Evolutionary conservation across 2,888 invertebrate genomes (phyloP).

Genomic region (Aproaerema taeniolella): DNA sequence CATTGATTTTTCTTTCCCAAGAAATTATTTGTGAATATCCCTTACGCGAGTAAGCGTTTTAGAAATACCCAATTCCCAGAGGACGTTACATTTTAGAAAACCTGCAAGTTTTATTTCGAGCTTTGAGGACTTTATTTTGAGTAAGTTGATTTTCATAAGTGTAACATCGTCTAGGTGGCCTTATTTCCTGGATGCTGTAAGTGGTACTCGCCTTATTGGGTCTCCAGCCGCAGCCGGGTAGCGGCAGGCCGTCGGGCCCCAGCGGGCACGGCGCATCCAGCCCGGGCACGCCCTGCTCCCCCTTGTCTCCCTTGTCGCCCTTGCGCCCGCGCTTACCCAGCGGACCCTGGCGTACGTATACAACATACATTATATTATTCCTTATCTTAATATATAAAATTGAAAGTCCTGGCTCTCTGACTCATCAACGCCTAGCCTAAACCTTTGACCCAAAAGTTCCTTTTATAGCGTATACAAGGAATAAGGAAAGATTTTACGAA

Average conservation of each 20-base stretch:
- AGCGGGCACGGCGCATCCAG: conserved; percentile 99
- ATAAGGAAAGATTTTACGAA: background rate
- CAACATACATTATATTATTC: conserved; percentile 9
- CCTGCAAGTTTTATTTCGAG: background rate
- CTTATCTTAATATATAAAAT: background rate
- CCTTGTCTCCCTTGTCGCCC: conserved; percentile 95
- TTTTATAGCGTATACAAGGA: background rate
- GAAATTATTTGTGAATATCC: too few species aligned
- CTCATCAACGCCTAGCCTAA: background rate
- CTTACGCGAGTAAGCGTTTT: too few species aligned
- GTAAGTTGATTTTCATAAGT: background rate
- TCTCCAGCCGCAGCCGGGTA: conserved; percentile 97
- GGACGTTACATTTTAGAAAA: too few species aligned
- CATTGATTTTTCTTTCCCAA: too few species aligned
- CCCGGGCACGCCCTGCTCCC: conserved; percentile 97
- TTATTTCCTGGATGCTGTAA: too few species aligned
- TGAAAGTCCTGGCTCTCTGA: too few species aligned
- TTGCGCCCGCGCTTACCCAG: conserved; percentile 93
- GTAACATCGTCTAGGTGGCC: background rate
- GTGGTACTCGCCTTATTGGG: conserved; percentile 84
- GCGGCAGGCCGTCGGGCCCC: conserved; percentile 95
- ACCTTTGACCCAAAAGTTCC: background rate
- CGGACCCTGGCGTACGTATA: conserved; percentile 82
- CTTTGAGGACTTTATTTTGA: background rate
- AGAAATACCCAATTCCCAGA: too few species aligned